Evolutionary conservation across 2,797 vertebrate genomes (phyloP).

Genomic region (Liasis olivaceus): DNA sequence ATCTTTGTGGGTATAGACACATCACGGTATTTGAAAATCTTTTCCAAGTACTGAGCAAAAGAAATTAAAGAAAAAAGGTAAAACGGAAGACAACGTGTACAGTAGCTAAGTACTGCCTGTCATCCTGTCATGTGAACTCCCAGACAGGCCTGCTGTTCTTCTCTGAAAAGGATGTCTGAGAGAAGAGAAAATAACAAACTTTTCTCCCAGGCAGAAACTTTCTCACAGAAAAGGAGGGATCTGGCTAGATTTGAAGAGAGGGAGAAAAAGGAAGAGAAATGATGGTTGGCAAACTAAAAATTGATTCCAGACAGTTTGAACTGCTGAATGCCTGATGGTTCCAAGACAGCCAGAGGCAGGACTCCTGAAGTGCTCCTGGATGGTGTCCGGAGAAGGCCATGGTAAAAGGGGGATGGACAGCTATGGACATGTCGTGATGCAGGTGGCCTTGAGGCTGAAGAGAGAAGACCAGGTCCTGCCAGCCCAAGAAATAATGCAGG

Average conservation of each 20-base stretch:
- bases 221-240: background rate
- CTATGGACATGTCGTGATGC: background rate
- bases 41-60: background rate
- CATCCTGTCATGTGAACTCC: background rate
- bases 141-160: background rate
- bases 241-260: background rate
- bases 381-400: background rate
- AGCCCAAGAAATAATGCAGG: background rate
- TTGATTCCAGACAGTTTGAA: background rate
- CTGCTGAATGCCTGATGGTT: background rate
- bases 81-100: background rate
- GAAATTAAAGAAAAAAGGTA: background rate
- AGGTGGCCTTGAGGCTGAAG: background rate
- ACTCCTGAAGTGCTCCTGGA: background rate
- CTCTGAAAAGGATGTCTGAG: background rate
- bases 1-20: background rate
- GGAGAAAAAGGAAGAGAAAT: background rate
- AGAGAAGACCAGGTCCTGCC: background rate
- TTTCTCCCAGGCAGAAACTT: background rate
- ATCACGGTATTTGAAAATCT: background rate
- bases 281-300: background rate
- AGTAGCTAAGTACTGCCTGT: background rate
- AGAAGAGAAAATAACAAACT: background rate
- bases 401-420: background rate
- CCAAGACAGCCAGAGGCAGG: background rate